A percentile compares a stretch with the other conserved stretches of the same genome.
Conservation (phyloP, 2,888 invertebrate genomes). For the Nineta flava region DNA sequence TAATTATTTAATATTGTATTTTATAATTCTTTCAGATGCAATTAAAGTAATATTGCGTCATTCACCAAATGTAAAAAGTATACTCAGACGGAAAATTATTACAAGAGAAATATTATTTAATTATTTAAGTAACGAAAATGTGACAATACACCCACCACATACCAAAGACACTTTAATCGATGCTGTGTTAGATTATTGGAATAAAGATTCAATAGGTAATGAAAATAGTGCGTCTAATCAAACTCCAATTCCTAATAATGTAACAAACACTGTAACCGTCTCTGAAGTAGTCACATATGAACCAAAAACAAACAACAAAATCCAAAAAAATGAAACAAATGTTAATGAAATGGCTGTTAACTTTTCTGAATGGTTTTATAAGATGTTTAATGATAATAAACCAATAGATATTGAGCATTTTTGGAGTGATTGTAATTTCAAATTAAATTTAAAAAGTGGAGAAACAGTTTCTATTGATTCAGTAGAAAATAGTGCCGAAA, state of each 20-base stretch:
- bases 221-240: background rate
- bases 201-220: constrained; percentile 8
- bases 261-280: too few species aligned
- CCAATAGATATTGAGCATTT: constrained; percentile 33
- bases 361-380: constrained; percentile 42
- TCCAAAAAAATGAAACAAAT: constrained; percentile 12
- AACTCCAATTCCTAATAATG: background rate
- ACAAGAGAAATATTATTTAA: constrained; percentile 36
- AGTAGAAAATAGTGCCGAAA: constrained; percentile 20
- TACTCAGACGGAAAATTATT: constrained; percentile 33
- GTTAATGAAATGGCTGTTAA: constrained; percentile 33
- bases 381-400: constrained; percentile 26
- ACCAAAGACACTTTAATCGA: constrained; percentile 34
- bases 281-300: background rate
- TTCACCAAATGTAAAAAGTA: constrained; percentile 27
- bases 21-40: constrained; percentile 28
- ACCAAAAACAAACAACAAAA: too few species aligned
- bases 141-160: constrained; percentile 28
- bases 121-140: constrained; percentile 32
- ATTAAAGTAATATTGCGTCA: constrained; percentile 32
- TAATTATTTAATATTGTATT: too few species aligned
- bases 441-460: constrained; percentile 19
- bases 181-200: constrained; percentile 30
- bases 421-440: constrained; percentile 33
- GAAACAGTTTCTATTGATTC: constrained; percentile 15